Base-by-base conservation (phyloP, 2,888 invertebrate genomes). In the Netelia inedita region DNA sequence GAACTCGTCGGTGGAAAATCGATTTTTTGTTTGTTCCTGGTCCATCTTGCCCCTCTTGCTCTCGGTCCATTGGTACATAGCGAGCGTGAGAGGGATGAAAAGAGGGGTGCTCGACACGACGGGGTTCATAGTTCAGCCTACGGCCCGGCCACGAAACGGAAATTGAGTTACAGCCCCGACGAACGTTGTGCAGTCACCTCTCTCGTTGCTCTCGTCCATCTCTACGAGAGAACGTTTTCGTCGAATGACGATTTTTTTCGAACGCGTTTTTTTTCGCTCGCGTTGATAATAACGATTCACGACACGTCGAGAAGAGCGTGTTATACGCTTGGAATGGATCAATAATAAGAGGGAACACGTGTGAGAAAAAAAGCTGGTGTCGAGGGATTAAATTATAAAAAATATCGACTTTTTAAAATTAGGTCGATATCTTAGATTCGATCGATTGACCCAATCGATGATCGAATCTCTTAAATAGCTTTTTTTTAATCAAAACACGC, bases 151-250 rank as follows among this genome's bases (percentile, higher is more conserved):
- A 82, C 79, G 79, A 43, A 79, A 79, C 81, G 79, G 75, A 85
- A 82, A 85, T 85, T 83, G 85, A 85, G 80, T 85, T 83, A 85
- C 78, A 71, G 82, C 80, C 74, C 73, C 19, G 57, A 35, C 82
- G 78, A 76, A 79, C 65, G 71, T 43, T 63, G 35, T 35, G 73
- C 53, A 71, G 43, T 71, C 69, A 2, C 35, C 35, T 46, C 46
- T 14, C 23, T 55, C 23, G 16, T 16, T 71, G 6, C 50, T 23
- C 43, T 74, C 28, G 35, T 68, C 61, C 43, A 35, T 78, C 72
- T 55, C 63, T 73, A n/a, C 14, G 46, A 57, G 76, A 76, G 59
- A 68, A 16, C 76, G 35, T 14, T 8, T 9, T 9, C 19, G 28
- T 0, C 76, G n/a, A 76, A 59, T 19, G 57, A 66, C 68, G 8